Evolutionary conservation across 2,888 invertebrate species (phyloP), one percentile per base, ranked within the genome.

Genomic region (Scelioninae gen. 1): DNA sequence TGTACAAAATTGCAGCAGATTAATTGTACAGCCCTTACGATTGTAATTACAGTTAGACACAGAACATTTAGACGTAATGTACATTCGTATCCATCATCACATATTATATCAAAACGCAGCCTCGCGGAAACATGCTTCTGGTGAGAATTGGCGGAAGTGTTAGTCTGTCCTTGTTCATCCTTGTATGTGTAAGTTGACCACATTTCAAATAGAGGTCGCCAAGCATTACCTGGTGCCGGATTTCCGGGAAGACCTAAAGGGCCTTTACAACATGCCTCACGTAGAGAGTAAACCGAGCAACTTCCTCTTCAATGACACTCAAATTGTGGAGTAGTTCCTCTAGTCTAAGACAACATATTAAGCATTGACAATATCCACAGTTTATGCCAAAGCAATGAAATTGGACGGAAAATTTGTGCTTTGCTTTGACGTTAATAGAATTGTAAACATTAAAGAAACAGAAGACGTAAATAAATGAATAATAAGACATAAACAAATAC

Each of bases 71-170:
- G 58, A 71, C 49, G 53, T 63, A 56, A 65, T 74, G 47, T 29
- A 76, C 68, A 62, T 63, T 62, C 47, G 31, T 65, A 68, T 78
- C 65, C 74, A 63, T 71, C 63, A 74, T 63, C 55, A 74, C 82
- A 45, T 55, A 68, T 78, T 60, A 60, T 72, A 72, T 82, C 72
- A 53, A 71, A 62, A 38, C n/a, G 75, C 77, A 96, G 92, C 96
- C 96, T 0, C 93, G 96, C 10, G 97, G 98, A 0, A 95, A 98
- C 91, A 94, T 97, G 95, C 93, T 98, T 13, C 94, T 97, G 81
- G 95, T 98, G 43, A 97, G 97, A 38, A 96, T 97, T 77, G 96
- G 96, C 86, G 98, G 98, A 0, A 96, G 96, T 79, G 98, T 98
- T 0, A 94, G 98, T 9, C 96, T 96, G 91, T 96, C 96, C 40